These are phyloP conservation scores for Anagrus nilaparvatae DNA, from an alignment of 1,140 invertebrate genomes.

Conservation along the genomic window DNA sequence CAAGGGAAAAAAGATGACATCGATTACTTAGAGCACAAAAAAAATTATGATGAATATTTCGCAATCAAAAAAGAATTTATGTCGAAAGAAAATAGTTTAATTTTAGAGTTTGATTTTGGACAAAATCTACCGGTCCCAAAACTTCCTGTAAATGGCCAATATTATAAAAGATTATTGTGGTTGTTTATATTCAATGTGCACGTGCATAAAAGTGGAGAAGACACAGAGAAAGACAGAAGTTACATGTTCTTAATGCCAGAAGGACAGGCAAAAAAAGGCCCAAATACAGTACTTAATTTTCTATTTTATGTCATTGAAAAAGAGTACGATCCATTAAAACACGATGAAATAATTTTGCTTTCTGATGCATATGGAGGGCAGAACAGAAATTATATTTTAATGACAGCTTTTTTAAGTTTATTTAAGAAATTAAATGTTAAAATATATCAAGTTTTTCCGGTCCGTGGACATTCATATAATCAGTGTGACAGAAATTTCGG, in stretches of 20 bases:
- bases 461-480: not conserved
- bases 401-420: too few relatives aligned
- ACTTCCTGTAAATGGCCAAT: conserved; percentile 10
- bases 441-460: not conserved
- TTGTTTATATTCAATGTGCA: conserved; percentile 10
- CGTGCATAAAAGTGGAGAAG: too few relatives aligned
- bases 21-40: conserved; percentile 3
- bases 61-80: conserved; percentile 9
- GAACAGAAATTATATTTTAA: not conserved
- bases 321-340: not conserved
- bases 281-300: not conserved
- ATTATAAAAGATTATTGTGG: conserved; percentile 8
- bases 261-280: not conserved
- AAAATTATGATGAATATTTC: conserved; percentile 4
- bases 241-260: not conserved
- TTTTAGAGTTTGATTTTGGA: conserved; percentile 10
- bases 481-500: not conserved
- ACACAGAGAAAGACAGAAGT: not conserved
- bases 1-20: not conserved
- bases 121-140: conserved; percentile 16
- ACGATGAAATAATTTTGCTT: too few relatives aligned
- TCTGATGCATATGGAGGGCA: not conserved
- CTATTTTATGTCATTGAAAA: not conserved
- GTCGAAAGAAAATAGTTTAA: not conserved
- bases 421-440: too few relatives aligned